Percentiles rank a stretch among this genome's conserved stretches.
phyloP scores from a whole-genome alignment of 2,888 invertebrate genomes.

The Hypolimnas misippus region DNA sequence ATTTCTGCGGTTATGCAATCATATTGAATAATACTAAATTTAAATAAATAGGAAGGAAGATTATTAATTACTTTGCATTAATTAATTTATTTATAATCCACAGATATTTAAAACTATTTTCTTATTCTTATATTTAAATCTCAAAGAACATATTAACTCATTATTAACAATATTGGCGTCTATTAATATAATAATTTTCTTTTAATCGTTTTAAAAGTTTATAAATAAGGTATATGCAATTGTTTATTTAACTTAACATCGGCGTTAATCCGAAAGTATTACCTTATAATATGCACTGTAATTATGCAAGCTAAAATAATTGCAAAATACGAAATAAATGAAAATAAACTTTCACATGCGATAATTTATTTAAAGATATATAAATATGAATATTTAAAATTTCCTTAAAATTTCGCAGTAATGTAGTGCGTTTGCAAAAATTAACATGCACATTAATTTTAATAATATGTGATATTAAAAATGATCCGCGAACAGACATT shows the following conservation, averaged over 20 bases:
- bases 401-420: not conserved
- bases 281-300: not conserved
- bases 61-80: not conserved
- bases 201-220: too few relatives aligned
- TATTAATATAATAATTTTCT: too few relatives aligned
- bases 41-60: slow-evolving; percentile 10
- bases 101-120: not conserved
- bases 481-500: too few relatives aligned
- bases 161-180: too few relatives aligned
- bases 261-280: slow-evolving; percentile 1
- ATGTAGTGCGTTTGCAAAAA: not conserved
- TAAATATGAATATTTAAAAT: not conserved
- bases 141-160: not conserved
- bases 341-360: not conserved
- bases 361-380: not conserved
- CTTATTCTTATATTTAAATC: not conserved
- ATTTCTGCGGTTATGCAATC: slow-evolving; percentile 1
- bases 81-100: not conserved
- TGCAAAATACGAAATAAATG: not conserved
- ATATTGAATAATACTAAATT: not conserved
- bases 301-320: not conserved
- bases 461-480: too few relatives aligned
- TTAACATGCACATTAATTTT: too few relatives aligned
- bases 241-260: too few relatives aligned
- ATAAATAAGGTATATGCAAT: too few relatives aligned